Base-by-base conservation (phyloP, 2,113 vertebrate genomes). In the Ramphastos sulfuratus region DNA sequence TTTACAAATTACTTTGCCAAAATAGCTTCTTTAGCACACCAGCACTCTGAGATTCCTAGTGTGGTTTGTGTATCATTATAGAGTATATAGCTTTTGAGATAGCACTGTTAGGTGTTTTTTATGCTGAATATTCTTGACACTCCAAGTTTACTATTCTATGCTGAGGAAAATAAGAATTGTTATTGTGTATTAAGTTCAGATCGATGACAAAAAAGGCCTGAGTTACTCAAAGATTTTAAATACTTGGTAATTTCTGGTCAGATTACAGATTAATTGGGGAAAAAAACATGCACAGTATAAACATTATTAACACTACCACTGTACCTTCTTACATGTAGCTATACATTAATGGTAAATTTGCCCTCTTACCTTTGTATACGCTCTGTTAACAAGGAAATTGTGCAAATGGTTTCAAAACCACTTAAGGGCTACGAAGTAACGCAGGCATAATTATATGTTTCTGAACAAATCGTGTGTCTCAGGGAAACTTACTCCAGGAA, bases 171-270 rank as follows among this genome's bases (percentile, higher is more conserved):
- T 50, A 31, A 73, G 59, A 91, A 16, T 17, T 73, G 4, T 30
- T 67, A 6, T 7, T 54, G 7, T 80, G 6, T 73, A 27, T 73
- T 54, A 28, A 37, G 11, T 82, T 23, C 33, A 54, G 79, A 71
- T 85, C 27, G 5, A 82, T 82, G 42, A n/a, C 10, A 30, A 82
- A 48, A 14, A n/a, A 6, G 0, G 0, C 2, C 2, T 17, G 44
- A 90, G 4, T 75, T 90, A 25, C 31, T 83, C 2, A 8, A 70
- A 77, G 10, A 33, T 54, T 24, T 78, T 6, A 92, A 82, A 61
- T 50, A 33, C 20, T 71, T 9, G 10, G 2, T 58, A 44, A 75
- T 24, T 69, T 61, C 3, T 54, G 52, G 37, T 42, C 16, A 64
- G 33, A 75, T 12, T 63, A 39, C 65, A 77, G 33, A 52, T 71